Evolutionary conservation across 1,140 invertebrate species (phyloP), one percentile per base, ranked within the genome.

Genomic region (Neodiprion lecontei): DNA sequence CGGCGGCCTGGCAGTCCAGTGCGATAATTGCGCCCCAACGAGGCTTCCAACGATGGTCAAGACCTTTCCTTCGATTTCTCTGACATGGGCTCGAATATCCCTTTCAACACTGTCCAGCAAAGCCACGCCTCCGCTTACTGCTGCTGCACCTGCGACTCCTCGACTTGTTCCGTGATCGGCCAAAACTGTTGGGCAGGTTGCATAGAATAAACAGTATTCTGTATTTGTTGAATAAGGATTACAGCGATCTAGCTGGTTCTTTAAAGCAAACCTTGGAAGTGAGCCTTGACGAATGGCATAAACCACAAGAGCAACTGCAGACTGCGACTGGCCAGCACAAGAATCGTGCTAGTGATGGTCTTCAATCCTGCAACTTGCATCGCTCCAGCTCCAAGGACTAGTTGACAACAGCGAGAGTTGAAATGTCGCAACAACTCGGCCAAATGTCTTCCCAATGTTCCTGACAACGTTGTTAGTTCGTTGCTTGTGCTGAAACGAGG

Each of bases 331-430:
- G 97, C 96, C 75, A 99, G 88, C 9, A 96, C 97, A 75, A 99
- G 89, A 90, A 98, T 99, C 65, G 95, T 96, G 76, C 95, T 97
- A 0, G 97, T 98, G 69, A 99, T 99, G 67, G 96, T 98, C 89
- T 98, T 99, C 65, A 99, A 89, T 1, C 98, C 97, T 17, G 97
- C 96, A 75, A 97, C 94, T 83, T 97, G 94, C 82, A 99, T 92
- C 1, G 98, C 98, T 48, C 97, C 97, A 48, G 97, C 98, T 69
- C 97, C 97, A 28, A 99, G 89, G 40, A 99, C 96, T 73, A 99
- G 89, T 84, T 99, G 96, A 89, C 95, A 98, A 76, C 95, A 96
- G 78, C 95, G 92, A 8, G 95, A 98, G 90, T 99, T 99, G 85
- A 98, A 99, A 79, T 94, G 92, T 83, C 95, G 91, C 73, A 98